These are phyloP conservation scores for Rousettus madagascariensis DNA, from an alignment of 2,797 vertebrate species.

Conservation along the genomic window DNA sequence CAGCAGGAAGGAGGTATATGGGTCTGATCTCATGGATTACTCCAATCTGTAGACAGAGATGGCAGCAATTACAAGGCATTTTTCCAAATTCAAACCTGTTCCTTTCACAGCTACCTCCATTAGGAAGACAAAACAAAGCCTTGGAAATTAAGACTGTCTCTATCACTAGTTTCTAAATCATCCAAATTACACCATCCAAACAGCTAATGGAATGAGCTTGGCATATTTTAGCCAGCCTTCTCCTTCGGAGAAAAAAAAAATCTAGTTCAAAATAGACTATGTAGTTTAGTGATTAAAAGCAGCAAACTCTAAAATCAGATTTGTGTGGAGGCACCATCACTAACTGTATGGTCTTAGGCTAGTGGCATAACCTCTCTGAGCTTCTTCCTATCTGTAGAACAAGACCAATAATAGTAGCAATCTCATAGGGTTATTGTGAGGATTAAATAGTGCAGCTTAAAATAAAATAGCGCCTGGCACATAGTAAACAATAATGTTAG, in stretches of 20 bases:
- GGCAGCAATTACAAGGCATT: slow-evolving; percentile 30
- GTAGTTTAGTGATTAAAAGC: slow-evolving; percentile 5
- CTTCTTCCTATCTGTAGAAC: slow-evolving; percentile 41
- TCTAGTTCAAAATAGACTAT: neutral
- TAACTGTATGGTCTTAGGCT: slow-evolving; percentile 14
- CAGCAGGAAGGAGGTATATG: neutral
- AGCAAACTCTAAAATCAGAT: slow-evolving; percentile 40
- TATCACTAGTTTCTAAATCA: neutral
- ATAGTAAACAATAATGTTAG: neutral
- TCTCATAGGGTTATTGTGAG: slow-evolving; percentile 17
- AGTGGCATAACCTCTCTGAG: slow-evolving; percentile 48
- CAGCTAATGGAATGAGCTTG: neutral
- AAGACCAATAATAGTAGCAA: slow-evolving; percentile 42
- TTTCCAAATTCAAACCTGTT: slow-evolving; percentile 35
- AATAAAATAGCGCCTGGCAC: slow-evolving; percentile 13
- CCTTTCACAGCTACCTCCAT: slow-evolving; percentile 4
- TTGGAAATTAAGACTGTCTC: neutral
- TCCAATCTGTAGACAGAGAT: neutral
- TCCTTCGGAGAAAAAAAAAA: slow-evolving; percentile 35
- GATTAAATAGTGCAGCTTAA: slow-evolving; percentile 34
- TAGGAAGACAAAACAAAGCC: neutral
- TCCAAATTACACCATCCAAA: slow-evolving; percentile 31
- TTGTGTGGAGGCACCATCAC: neutral
- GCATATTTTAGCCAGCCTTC: neutral
- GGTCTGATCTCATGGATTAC: neutral